Base-by-base conservation (phyloP, 1,140 invertebrate species). In the Drosophila mojavensis region DNA sequence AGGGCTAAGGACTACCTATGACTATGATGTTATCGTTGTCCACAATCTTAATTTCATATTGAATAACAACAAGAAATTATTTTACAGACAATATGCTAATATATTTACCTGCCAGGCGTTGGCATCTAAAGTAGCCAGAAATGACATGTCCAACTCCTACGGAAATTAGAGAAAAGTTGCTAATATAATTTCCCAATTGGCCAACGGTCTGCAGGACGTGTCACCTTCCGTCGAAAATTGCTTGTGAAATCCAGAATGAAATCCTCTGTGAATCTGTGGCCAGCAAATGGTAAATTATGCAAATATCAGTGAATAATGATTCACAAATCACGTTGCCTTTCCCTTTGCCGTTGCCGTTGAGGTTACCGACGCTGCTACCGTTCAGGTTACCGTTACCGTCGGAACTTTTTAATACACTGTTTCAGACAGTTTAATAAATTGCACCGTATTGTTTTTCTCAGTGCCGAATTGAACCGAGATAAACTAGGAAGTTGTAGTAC, bases 71-170 rank as follows among this genome's bases (percentile, higher is more conserved):
- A 9, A 3, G 1, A 51, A 36, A 36, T 65, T 65, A 55, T 65
- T 45, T 28, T 24, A 59, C 11, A 58, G 56, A 61, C 13, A 30
- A 62, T 64, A 78, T 51, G 28, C 62, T 59, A 65, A 67, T 62
- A 41, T 53, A 91, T 85, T 92, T 91, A 93, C 93, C 93, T 93
- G 93, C 93, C 93, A 93, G 73, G 92, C 92, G 72, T 93, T 93
- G 53, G 92, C 91, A 73, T 93, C 93, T 74, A 93, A 81, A 50
- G 93, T 93, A 72, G 93, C 93, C 68, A 93, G 82, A 83, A 93
- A 93, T 67, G 93, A 93, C 93, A 93, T 93, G 79, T 92, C 91
- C 83, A 92, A 90, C 81, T 92, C 91, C 91, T 92, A 79, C 75
- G 85, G 80, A 83, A 91, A 82, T 83, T 54, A 78, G 68, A 75